Percentiles rank a stretch among this genome's conserved stretches.
Evolutionary conservation across 2,888 invertebrate genomes (phyloP).

Genomic region (Scrobipalpa costella): DNA sequence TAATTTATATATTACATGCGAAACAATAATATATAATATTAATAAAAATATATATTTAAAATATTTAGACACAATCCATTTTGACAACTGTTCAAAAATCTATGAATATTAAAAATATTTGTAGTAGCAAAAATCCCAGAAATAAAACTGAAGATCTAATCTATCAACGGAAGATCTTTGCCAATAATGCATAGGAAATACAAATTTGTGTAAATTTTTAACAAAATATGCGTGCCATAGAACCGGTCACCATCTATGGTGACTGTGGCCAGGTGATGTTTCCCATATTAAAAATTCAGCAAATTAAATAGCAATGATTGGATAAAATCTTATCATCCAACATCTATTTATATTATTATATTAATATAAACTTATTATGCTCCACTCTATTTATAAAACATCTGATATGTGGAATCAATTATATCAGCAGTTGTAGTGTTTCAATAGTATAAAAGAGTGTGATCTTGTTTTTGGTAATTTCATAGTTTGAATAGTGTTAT

Average conservation of each 20-base stretch:
- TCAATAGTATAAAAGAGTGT: no score
- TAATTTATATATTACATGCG: no score
- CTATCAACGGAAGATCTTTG: not conserved
- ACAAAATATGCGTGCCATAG: not conserved
- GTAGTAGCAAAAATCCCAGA: not conserved
- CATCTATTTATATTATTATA: constrained; percentile 11
- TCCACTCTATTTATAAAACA: no score
- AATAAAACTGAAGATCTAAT: no score
- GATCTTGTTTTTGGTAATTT: no score
- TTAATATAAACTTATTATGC: not conserved
- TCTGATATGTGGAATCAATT: no score
- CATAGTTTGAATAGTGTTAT: no score
- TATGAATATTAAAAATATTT: not conserved
- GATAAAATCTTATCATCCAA: constrained; percentile 5
- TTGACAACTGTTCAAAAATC: not conserved
- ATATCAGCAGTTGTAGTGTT: no score
- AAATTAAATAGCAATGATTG: constrained; percentile 13
- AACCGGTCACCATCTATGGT: not conserved
- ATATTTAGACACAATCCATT: no score
- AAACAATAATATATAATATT: no score
- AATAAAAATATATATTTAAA: no score
- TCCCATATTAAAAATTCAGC: constrained; percentile 17
- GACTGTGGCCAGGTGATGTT: constrained; percentile 3
- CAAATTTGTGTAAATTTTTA: not conserved
- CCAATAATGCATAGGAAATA: not conserved